Evolutionary conservation across 2,113 vertebrate genomes (phyloP).

Genomic region (Anolis sagrei): DNA sequence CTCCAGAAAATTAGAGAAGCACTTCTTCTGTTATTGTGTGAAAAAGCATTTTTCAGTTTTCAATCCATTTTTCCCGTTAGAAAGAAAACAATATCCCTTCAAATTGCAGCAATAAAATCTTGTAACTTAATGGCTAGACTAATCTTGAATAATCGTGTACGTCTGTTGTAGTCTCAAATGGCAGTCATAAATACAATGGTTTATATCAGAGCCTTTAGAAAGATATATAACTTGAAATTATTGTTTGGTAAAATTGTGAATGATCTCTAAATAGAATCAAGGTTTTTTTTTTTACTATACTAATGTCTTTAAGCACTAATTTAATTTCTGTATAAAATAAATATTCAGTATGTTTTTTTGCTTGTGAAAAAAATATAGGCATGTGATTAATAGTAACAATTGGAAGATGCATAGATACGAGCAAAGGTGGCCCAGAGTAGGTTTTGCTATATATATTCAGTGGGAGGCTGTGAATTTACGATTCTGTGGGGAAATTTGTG

Average conservation of each 20-base stretch:
- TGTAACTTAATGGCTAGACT: slow-evolving; percentile 56
- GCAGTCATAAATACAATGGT: slow-evolving; percentile 62
- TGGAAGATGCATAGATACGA: slow-evolving; percentile 22
- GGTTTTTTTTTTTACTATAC: not conserved
- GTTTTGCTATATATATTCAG: slow-evolving; percentile 35
- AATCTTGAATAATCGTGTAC: slow-evolving; percentile 45
- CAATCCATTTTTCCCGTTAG: slow-evolving; percentile 42
- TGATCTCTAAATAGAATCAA: not conserved
- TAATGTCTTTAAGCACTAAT: not conserved
- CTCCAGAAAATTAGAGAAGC: slow-evolving; percentile 27
- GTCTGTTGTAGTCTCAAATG: slow-evolving; percentile 54
- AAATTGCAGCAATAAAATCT: slow-evolving; percentile 50
- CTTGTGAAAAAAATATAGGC: slow-evolving; percentile 11
- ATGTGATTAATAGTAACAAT: not conserved
- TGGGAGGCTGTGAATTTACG: not conserved
- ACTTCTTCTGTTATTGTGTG: slow-evolving; percentile 37
- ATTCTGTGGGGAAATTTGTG: not conserved
- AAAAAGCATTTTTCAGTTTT: not conserved
- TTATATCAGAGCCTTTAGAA: slow-evolving; percentile 43
- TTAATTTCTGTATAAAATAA: slow-evolving; percentile 1
- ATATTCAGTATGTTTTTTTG: not conserved
- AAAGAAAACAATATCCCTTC: slow-evolving; percentile 45
- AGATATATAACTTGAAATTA: slow-evolving; percentile 38
- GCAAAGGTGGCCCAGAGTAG: not conserved
- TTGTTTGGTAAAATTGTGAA: not conserved